phyloP scores from a whole-genome alignment of 2,797 vertebrate species.

The Helarctos malayanus region DNA sequence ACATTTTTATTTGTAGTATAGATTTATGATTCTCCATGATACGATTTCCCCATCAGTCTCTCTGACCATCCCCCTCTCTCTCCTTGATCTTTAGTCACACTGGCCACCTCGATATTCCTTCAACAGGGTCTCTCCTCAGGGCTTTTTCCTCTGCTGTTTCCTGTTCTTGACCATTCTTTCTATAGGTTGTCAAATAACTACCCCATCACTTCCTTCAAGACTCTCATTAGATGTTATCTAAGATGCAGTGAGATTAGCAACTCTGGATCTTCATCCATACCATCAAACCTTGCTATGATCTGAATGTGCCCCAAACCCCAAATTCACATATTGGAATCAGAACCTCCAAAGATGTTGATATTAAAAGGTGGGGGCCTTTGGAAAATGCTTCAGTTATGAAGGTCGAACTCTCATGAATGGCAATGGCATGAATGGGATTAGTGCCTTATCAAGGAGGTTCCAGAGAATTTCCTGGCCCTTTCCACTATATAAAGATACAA shows the following conservation, averaged over 20 bases:
- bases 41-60: background rate
- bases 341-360: background rate
- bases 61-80: background rate
- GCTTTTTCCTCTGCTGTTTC: background rate
- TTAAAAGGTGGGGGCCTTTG: background rate
- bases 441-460: background rate
- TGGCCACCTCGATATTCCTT: background rate
- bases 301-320: background rate
- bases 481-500: no score
- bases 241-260: background rate
- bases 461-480: background rate
- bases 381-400: background rate
- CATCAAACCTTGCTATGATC: background rate
- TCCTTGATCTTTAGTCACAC: background rate
- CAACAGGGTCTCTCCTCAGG: background rate
- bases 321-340: background rate
- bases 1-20: background rate
- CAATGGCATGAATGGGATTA: background rate
- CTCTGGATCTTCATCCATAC: background rate
- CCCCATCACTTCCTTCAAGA: background rate
- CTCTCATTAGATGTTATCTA: background rate
- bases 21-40: background rate
- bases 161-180: background rate
- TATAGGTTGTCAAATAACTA: background rate
- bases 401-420: background rate